These are phyloP conservation scores for Halictus quadricinctus DNA, from an alignment of 2,888 invertebrate species.

Conservation along the genomic window DNA sequence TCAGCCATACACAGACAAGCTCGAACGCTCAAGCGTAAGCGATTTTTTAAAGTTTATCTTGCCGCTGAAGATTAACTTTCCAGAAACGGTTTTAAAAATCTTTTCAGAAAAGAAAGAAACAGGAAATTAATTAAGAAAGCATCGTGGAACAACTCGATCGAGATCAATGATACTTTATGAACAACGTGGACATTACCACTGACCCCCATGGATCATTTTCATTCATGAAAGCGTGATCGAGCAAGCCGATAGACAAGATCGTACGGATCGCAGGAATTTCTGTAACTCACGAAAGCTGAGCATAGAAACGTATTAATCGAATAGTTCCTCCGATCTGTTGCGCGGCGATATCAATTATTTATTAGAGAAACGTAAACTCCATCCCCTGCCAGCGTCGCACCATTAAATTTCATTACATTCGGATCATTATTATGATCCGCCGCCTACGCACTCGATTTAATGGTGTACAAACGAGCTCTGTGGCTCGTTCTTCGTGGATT, in stretches of 20 bases:
- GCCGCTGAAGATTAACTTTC: not conserved
- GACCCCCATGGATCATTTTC: not conserved
- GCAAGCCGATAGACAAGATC: not conserved
- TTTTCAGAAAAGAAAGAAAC: no score
- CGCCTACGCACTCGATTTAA: conserved; percentile 12
- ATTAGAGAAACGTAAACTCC: conserved; percentile 7
- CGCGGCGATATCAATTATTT: not conserved
- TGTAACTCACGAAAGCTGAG: not conserved
- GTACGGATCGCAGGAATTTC: conserved; percentile 4
- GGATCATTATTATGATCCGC: not conserved
- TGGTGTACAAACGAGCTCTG: not conserved
- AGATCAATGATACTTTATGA: not conserved
- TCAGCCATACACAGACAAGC: not conserved
- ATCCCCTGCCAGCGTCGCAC: not conserved
- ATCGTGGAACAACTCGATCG: no score
- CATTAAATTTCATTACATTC: conserved; percentile 10
- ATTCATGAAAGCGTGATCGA: not conserved
- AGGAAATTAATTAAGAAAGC: no score
- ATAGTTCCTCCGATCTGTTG: not conserved
- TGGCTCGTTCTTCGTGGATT: not conserved
- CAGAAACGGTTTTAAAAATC: no score
- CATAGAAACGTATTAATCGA: conserved; percentile 6
- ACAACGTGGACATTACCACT: not conserved
- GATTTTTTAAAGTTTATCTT: not conserved
- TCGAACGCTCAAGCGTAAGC: not conserved